Base-by-base conservation (phyloP, 64 coral and sea anemone species). In the Pocillopora damicornis region DNA sequence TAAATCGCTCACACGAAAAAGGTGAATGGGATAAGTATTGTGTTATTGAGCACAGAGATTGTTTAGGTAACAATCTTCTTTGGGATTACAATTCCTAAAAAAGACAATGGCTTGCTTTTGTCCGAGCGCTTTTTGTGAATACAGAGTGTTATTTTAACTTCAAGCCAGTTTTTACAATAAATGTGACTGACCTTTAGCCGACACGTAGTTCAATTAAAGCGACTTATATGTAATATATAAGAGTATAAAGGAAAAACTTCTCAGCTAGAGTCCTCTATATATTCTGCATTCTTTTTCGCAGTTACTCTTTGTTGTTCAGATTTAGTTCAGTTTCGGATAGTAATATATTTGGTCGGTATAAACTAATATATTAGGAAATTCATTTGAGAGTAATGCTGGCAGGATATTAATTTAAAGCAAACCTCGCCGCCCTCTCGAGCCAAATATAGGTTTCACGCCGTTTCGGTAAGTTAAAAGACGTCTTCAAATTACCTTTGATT, bases 401-500 rank as follows among this genome's bases (percentile, higher is more conserved):
- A 34, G 77, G 56, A 58, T 23, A 30, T 79, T 77, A 26, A 30
- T 60, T 60, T 60, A 79, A 79, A 79, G 59, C 75, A 56, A 58
- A 77, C 45, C 57, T 77, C 16, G 36, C 16, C 22, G 18, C 8
- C 22, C 17, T 77, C 57, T 57, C 42, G 42, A 77, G 42, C 56
- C 38, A 77, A 56, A 77, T 77, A 57, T 11, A 58, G 12, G 13
- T 9, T 77, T 79, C 59, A 10, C 56, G 58, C 37, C 8, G 6
- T 56, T 57, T 51, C 77, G 77, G 77, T 34, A 34, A 79, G 77
- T 79, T 79, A 23, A 79, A 79, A 79, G 76, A 58, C 58, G 9
- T 58, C 11, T 38, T 78, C 15, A 78, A 76, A 78, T 78, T 78
- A 78, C 76, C n/a, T 78, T 78, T 22, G 38, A 25, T 56, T 12